These are phyloP conservation scores for Melanerpes aurifrons DNA, from an alignment of 2,113 vertebrate species.

Conservation along the genomic window DNA sequence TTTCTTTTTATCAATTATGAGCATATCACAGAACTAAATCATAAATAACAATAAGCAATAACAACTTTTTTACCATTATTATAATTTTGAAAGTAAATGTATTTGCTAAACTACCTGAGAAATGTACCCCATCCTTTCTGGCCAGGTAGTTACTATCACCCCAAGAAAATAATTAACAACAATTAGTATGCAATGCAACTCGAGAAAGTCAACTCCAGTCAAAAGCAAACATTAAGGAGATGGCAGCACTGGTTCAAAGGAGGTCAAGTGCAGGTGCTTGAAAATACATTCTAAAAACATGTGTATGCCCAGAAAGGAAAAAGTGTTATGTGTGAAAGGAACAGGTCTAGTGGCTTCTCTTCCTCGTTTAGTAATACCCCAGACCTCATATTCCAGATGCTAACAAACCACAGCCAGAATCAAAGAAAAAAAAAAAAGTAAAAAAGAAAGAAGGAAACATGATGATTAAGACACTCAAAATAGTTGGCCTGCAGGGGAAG, in stretches of 20 bases:
- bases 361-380: background rate
- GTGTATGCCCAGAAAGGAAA: background rate
- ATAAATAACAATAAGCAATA: background rate
- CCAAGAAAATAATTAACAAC: background rate
- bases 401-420: background rate
- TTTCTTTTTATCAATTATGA: background rate
- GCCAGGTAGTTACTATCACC: rapidly evolving
- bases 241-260: background rate
- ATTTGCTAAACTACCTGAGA: background rate
- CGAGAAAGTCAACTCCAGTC: background rate
- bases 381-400: background rate
- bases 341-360: rapidly evolving
- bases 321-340: background rate
- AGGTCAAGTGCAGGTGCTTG: background rate
- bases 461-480: background rate
- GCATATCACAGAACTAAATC: background rate
- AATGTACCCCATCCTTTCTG: background rate
- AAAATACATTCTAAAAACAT: background rate
- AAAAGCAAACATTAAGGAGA: background rate
- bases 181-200: background rate
- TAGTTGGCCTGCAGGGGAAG: background rate
- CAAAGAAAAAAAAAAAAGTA: background rate
- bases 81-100: background rate
- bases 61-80: no score
- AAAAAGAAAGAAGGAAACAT: background rate